Evolutionary conservation across 2,888 invertebrate genomes (phyloP), one percentile per base, ranked within the genome.

Genomic region (Ormia ochracea): DNA sequence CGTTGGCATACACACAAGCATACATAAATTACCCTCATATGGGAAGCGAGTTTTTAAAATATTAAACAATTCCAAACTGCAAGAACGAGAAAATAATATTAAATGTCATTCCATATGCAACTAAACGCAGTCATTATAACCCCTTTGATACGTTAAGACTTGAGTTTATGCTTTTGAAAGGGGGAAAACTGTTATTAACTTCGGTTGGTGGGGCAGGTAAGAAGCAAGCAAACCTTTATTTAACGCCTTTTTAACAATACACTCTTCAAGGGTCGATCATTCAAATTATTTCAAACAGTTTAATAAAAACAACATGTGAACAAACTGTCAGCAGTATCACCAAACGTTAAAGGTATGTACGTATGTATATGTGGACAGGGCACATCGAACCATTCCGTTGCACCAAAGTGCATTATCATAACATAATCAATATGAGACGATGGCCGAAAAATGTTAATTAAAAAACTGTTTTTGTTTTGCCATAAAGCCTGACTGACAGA

Each of bases 381-480:
- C 9, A 17, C 7, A 28, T 59, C 66, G 52, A 69, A 23, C 31
- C 61, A 76, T 63, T 63, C 1, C 26, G 17, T 41, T n/a, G 48
- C 61, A 38, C 14, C 14, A 45, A 69, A 69, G 45, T 69, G 38
- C 75, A 68, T 69, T 59, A 69, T 76, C 69, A 76, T 56, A 75
- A 72, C 58, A 63, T 28, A 52, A 78, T 61, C 52, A 77, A 70
- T 70, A 58, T 28, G 63, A 50, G 54, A 48, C 28, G 43, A n/a
- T n/a, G n/a, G 4, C 14, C 14, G 41, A 74, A 58, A 74, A 74
- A 74, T 58, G 58, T 63, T 74, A 74, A 74, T 74, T 74, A 74
- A 74, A n/a, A 74, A 65, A 28, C 26, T 31, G 41, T 10, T 43
- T 61, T 43, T 41, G 43, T 17, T 19, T n/a, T n/a, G n/a, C 2